These are phyloP conservation scores for Holacanthus passer DNA, from an alignment of 2,113 vertebrate genomes.

Conservation along the genomic window DNA sequence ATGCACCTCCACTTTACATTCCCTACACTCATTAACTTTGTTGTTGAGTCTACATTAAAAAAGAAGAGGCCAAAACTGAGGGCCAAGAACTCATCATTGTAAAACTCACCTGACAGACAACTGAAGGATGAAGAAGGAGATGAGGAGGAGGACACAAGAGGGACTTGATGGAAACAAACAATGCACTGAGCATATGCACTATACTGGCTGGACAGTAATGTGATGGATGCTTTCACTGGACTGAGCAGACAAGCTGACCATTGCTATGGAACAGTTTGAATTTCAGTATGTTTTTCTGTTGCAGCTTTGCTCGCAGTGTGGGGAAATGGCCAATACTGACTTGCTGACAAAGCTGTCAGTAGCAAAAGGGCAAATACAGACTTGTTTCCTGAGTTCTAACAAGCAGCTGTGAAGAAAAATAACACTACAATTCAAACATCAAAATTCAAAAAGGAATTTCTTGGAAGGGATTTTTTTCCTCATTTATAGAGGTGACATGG, in stretches of 20 bases:
- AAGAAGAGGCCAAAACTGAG: slow-evolving; percentile 1
- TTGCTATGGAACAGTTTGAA: slow-evolving; percentile 24
- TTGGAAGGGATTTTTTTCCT: slow-evolving; percentile 23
- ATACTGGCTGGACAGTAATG: slow-evolving; percentile 61
- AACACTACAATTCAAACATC: slow-evolving; percentile 7
- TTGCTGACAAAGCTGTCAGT: neutral
- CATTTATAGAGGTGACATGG: neutral
- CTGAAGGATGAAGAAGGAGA: neutral
- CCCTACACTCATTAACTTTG: slow-evolving; percentile 11
- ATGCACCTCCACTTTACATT: neutral
- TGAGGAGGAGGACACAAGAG: slow-evolving; percentile 7
- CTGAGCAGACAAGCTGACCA: slow-evolving; percentile 1
- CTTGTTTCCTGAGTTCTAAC: neutral
- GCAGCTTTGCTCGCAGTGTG: neutral
- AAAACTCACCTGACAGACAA: slow-evolving; percentile 14
- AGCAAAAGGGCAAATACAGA: neutral
- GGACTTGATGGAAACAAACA: slow-evolving; percentile 40
- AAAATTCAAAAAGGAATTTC: slow-evolving; percentile 7
- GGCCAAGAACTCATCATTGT: neutral
- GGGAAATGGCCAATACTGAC: neutral
- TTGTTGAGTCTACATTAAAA: slow-evolving; percentile 1
- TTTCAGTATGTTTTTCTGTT: slow-evolving; percentile 19
- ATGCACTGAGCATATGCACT: slow-evolving; percentile 71
- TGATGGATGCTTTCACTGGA: slow-evolving; percentile 15
- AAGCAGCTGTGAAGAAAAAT: slow-evolving; percentile 11